A percentile compares a stretch with the other conserved stretches of the same genome.
Conservation (phyloP, 2,888 invertebrate species). For the Chrysina gloriosa region DNA sequence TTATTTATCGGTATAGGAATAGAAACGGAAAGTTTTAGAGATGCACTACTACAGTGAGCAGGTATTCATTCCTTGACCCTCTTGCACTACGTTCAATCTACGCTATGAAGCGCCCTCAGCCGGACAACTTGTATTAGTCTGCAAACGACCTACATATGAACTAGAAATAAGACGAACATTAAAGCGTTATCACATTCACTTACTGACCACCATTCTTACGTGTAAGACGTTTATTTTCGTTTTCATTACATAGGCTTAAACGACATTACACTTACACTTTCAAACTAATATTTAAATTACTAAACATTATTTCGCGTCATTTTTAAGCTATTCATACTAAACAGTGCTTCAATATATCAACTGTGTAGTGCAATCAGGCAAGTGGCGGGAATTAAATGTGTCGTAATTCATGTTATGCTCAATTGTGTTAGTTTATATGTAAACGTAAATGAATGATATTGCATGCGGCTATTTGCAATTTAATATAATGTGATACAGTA, state of each 20-base stretch:
- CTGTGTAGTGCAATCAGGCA: slow-evolving; percentile 19
- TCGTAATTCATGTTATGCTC: background rate
- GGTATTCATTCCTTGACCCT: slow-evolving; percentile 59
- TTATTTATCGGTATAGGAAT: background rate
- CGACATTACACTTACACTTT: slow-evolving; percentile 21
- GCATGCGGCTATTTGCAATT: slow-evolving; percentile 6
- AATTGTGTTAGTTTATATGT: background rate
- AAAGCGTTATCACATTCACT: slow-evolving; percentile 65
- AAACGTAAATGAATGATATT: slow-evolving; percentile 9
- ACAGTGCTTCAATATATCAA: slow-evolving; percentile 4
- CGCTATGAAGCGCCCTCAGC: slow-evolving; percentile 54
- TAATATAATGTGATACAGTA: too few species aligned
- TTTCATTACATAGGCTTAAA: slow-evolving; percentile 29
- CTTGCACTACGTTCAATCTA: slow-evolving; percentile 57
- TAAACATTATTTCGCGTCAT: slow-evolving; percentile 24
- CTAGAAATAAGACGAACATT: slow-evolving; percentile 66
- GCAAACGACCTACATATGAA: slow-evolving; percentile 63
- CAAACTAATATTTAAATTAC: slow-evolving; percentile 14
- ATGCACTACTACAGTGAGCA: background rate
- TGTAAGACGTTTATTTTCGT: slow-evolving; percentile 59
- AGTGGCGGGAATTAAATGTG: slow-evolving; percentile 14
- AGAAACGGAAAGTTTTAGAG: slow-evolving; percentile 1
- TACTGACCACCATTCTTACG: slow-evolving; percentile 61
- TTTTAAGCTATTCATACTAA: slow-evolving; percentile 23
- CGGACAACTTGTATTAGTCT: slow-evolving; percentile 52